A percentile compares a stretch with the other conserved stretches of the same genome.
Evolutionary conservation across 2,797 vertebrate species (phyloP).

Genomic region (Syndactyla subalaris): DNA sequence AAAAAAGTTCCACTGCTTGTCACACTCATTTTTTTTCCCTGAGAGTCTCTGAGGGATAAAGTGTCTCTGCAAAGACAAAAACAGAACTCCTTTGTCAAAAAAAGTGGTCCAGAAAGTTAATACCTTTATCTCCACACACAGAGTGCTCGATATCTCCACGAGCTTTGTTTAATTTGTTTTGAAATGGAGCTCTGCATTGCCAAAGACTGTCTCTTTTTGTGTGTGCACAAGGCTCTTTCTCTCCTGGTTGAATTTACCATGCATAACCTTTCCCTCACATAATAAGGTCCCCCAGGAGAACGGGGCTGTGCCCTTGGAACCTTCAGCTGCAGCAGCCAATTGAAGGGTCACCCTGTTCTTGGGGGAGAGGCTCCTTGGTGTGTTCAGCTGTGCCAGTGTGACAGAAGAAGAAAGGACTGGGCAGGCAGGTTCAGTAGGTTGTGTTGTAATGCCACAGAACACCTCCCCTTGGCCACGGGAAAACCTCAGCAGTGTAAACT

Average conservation of each 20-base stretch:
- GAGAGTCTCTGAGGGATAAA: conserved; percentile 4
- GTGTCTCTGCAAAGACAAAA: conserved; percentile 9
- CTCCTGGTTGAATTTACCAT: background rate
- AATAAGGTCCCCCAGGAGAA: background rate
- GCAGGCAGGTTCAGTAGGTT: background rate
- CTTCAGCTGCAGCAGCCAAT: background rate
- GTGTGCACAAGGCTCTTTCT: background rate
- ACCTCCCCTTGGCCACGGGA: background rate
- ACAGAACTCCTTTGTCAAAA: background rate
- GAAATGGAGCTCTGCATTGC: background rate
- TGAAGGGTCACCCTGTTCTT: background rate
- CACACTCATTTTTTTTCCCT: background rate
- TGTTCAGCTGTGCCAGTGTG: background rate
- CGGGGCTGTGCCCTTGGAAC: background rate
- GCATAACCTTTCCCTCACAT: background rate
- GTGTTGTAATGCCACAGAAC: background rate
- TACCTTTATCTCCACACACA: conserved; percentile 11
- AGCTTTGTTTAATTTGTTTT: background rate
- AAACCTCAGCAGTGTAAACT: background rate
- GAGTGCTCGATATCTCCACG: background rate
- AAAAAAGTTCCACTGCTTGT: background rate
- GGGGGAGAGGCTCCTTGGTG: background rate
- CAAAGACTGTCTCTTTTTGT: background rate
- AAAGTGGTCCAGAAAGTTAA: conserved; percentile 26
- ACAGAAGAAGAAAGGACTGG: background rate